Conservation (phyloP, 2,113 vertebrate species). For the Lophochroa leadbeateri region DNA sequence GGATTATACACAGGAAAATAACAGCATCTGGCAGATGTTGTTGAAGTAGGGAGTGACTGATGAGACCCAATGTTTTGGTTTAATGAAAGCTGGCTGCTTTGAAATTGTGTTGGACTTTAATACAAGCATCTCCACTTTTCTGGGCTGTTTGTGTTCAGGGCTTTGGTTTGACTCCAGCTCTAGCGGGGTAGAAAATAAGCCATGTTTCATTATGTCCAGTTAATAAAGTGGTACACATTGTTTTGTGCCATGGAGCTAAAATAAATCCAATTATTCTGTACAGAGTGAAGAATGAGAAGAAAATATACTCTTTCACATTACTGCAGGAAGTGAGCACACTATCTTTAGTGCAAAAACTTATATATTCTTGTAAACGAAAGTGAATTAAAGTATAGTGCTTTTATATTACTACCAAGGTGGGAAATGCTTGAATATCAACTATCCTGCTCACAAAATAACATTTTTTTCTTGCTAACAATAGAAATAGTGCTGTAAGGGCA, state of each 20-base stretch:
- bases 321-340: background rate
- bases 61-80: background rate
- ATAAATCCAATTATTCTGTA: background rate
- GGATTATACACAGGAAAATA: background rate
- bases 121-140: background rate
- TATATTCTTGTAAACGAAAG: background rate
- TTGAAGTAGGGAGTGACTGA: background rate
- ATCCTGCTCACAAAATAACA: fast-evolving
- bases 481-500: background rate
- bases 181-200: background rate
- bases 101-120: background rate
- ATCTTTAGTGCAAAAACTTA: background rate
- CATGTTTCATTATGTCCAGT: background rate
- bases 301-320: background rate
- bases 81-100: background rate
- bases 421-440: background rate
- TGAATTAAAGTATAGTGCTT: background rate
- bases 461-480: background rate
- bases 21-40: background rate
- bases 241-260: background rate
- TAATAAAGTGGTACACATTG: background rate
- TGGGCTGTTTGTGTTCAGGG: background rate
- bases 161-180: background rate
- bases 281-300: background rate
- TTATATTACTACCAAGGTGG: background rate